Base-by-base conservation (phyloP, 2,888 invertebrate species). In the Apamea monoglypha region DNA sequence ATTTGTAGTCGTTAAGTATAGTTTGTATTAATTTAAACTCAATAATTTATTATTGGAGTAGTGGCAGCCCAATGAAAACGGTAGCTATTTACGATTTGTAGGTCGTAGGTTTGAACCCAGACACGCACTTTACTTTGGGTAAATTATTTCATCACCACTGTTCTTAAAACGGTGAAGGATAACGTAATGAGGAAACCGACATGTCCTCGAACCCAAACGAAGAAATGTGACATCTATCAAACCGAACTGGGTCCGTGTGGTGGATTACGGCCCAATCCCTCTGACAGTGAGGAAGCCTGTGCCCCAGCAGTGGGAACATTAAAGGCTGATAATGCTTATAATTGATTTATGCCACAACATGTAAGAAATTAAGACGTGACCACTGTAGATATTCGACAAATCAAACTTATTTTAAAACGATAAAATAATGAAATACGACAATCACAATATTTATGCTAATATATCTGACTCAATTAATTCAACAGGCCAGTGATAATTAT, bases 401-500 rank as follows among this genome's bases (percentile, higher is more conserved):
- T 81, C 18, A 69, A 78, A 67, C 47, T 74, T 66, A 76, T 53
- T 71, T 76, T 67, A 70, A 82, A 76, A 80, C 73, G 6, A 81
- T 79, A 69, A 61, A 76, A 76, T 29, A 64, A 71, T 78, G 56
- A 79, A 74, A 77, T 71, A 85, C 68, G 73, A 73, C 64, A 75
- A 68, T 80, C 74, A 61, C 8, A 74, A 84, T 84, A 78, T 86
- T 80, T 68, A 82, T 86, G 77, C 36, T 80, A 81, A 83, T 79
- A 36, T 63, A 73, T 59, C 47, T 44, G 68, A 66, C 53, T 71
- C 61, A 85, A 88, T 89, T 79, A 87, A 90, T 86, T 84, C 63
- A 82, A 50, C 74, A 72, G 64, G 69, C 72, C 73, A 29, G 64
- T 63, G 83, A 84, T 86, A 81, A 88, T 90, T 83, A 89, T 84